Evolutionary conservation across 2,113 vertebrate species (phyloP), one percentile per base, ranked within the genome.

Genomic region (Mus pahari): DNA sequence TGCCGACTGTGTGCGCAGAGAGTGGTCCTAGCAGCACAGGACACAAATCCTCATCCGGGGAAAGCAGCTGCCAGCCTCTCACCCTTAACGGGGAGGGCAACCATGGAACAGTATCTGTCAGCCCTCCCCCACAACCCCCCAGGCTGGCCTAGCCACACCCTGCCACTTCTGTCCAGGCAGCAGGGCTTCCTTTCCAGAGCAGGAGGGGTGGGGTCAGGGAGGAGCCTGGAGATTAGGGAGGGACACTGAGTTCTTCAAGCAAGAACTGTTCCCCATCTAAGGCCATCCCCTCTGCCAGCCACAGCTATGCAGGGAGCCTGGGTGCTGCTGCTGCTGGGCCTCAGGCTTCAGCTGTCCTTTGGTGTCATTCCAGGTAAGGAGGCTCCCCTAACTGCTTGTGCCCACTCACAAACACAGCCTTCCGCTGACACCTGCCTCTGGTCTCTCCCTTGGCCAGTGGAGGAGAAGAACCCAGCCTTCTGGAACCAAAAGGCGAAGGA

Each of bases 401-500:
- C 0, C 6, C 42, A 42, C 4, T 19, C 26, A 68, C 31, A 68
- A 33, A 16, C 13, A 68, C 66, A 68, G 66, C 31, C 13, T 14
- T 75, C 12, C 26, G 3, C 28, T 75, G n/a, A 89, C 71, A 36
- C n/a, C 71, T 74, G 13, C 42, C 0, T 9, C 33, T 12, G 0
- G 53, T 83, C 58, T 78, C 53, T 50, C 55, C 26, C 28, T 42
- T 48, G 73, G 97, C 77, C 97, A 99, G 99, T 96, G 1, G 97
- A 98, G 0, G 99, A 99, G 97, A 98, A 98, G 89, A 98, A 98
- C 16, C 98, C 99, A 0, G 79, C 81, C 1, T 99, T 99, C 96
- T 99, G 99, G 99, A 99, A 99, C 50, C 74, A 87, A 66, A 98
- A 99, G 91, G 99, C 99, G 58, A 98, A 83, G 26, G 96, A 96